Evolutionary conservation across 2,888 invertebrate species (phyloP), one percentile per base, ranked within the genome.

Genomic region (Gandaritis pyraliata): DNA sequence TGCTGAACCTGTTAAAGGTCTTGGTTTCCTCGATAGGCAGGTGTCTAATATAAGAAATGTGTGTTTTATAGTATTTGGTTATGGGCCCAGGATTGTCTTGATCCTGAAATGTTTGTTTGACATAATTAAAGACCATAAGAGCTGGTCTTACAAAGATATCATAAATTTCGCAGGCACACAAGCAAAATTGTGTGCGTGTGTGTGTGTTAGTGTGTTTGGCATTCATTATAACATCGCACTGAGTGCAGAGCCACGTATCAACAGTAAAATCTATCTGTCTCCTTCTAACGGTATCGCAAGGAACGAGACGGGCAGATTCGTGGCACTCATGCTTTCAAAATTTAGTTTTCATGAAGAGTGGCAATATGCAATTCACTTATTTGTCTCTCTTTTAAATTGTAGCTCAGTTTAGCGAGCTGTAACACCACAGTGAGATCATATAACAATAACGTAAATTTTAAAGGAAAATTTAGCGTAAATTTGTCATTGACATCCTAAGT

Each of bases 151-250:
- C 47, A 62, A 48, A 47, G 54, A 58, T 60, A 71, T 67, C 64
- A 62, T 57, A 65, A 68, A 79, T 87, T 87, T 89, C 88, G 85
- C 88, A 85, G 88, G 75, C 88, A 82, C 81, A 73, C 83, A 77
- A 73, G 72, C 69, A 67, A 64, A 72, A 64, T 76, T 81, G 87
- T 86, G 86, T 87, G 88, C 79, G 86, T 78, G 83, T 82, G 89
- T 90, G 89, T 89, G 86, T 90, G 86, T 84, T 81, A 82, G 87
- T 87, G 71, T 71, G 69, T 65, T 64, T 68, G 66, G 65, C 67
- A 69, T 65, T 70, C 68, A 70, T 66, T 68, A 68, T 69, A 69
- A 69, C 69, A 69, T 69, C 60, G 68, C 72, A 71, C 72, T 72
- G 69, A 71, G 71, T 56, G 63, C 52, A 60, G 58, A 61, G 64